Base-by-base conservation (phyloP, 2,113 vertebrate genomes). In the Etheostoma spectabile region DNA sequence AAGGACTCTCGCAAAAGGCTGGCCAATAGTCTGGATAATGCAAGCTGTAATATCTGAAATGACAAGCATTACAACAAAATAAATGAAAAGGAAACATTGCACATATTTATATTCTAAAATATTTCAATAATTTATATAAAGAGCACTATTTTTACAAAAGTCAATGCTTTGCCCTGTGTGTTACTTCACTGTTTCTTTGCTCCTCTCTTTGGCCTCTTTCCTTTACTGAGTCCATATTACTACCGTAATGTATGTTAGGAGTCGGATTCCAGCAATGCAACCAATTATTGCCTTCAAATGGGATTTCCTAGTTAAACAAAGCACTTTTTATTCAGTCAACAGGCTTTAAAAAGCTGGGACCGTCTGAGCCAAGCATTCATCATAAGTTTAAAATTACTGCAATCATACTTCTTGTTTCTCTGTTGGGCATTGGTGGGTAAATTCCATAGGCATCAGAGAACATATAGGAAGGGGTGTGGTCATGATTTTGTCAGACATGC, bases 111-210 rank as follows among this genome's bases (percentile, higher is more conserved):
- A 99, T 99, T 99, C 97, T 98, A 99, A 96, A 94, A 95, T 92
- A 96, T 97, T 97, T 97, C 96, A 96, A 94, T 99, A 99, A 99
- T 99, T 99, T 99, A 99, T 99, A 99, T 99, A 99, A 99, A 99
- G 96, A 97, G 96, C 96, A 97, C 96, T 99, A 98, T 99, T 99
- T 99, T 98, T 97, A 97, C 97, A 97, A 96, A 96, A 95, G 96
- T 86, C 65, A 93, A 83, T 73, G 77, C 59, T 82, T 78, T 89
- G 88, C 63, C 82, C 45, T 65, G 82, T 89, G 87, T 89, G 84
- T 89, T 91, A 76, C 71, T 88, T 90, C 73, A 51, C 59, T 79
- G 46, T 51, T 57, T 83, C 51, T 59, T 45, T 52, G 51, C 57
- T 74, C 5, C 72, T 64, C 38, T 83, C 27, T 69, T 80, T 53